phyloP scores from a whole-genome alignment of 2,113 vertebrate genomes.

The Gambusia affinis region DNA sequence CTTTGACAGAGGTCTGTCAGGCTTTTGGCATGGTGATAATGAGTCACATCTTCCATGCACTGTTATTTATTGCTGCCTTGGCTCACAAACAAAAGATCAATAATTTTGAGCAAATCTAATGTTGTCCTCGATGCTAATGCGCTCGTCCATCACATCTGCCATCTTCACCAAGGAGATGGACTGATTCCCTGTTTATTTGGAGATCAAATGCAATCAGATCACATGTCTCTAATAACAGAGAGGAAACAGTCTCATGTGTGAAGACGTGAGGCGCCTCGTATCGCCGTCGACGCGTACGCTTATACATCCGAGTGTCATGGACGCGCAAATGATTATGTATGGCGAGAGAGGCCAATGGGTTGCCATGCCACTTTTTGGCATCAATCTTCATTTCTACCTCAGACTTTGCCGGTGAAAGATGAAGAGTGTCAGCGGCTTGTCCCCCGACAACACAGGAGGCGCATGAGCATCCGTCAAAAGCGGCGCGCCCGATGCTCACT shows the following conservation, averaged over 20 bases:
- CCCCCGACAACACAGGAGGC: constrained; percentile 69
- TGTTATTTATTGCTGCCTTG: constrained; percentile 85
- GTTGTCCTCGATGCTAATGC: constrained; percentile 84
- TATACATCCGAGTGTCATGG: constrained; percentile 58
- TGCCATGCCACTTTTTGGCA: constrained; percentile 59
- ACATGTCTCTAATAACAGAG: constrained; percentile 81
- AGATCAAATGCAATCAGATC: constrained; percentile 85
- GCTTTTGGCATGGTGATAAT: constrained; percentile 83
- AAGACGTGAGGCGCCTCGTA: constrained; percentile 56
- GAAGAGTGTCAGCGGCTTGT: constrained; percentile 77
- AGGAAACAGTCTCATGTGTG: constrained; percentile 37
- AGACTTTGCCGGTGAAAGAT: constrained; percentile 80
- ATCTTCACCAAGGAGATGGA: constrained; percentile 81
- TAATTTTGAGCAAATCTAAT: constrained; percentile 89
- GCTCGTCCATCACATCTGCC: constrained; percentile 85
- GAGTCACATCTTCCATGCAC: constrained; percentile 83
- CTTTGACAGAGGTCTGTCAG: constrained; percentile 83
- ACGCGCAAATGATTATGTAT: constrained; percentile 81
- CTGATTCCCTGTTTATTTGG: constrained; percentile 83
- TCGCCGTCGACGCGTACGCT: constrained; percentile 64
- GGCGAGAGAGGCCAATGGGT: constrained; percentile 62
- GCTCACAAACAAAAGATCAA: constrained; percentile 88
- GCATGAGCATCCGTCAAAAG: constrained; percentile 73
- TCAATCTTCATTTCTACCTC: constrained; percentile 84
- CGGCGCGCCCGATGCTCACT: constrained; percentile 49